Evolutionary conservation across 2,113 vertebrate species (phyloP).

Genomic region (Colius striatus): DNA sequence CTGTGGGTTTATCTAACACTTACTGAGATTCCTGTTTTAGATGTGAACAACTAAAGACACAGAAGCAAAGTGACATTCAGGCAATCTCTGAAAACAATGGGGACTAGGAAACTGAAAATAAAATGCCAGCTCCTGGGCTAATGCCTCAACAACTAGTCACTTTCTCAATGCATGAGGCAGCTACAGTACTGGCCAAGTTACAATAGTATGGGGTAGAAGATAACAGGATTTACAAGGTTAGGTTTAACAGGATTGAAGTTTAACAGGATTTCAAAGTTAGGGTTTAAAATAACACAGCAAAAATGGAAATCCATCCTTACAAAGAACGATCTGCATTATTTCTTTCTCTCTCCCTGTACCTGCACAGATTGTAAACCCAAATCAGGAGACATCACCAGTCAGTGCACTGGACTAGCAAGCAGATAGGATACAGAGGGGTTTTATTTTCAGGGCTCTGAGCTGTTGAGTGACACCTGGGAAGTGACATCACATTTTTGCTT

Average conservation of each 20-base stretch:
- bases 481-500: neutral
- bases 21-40: neutral
- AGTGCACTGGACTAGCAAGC: neutral
- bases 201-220: neutral
- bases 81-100: neutral
- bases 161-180: neutral
- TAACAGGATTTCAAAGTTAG: conserved; percentile 27
- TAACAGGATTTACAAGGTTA: conserved; percentile 28
- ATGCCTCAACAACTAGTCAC: neutral
- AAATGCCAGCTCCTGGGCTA: neutral
- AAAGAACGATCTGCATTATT: neutral
- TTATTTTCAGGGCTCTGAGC: conserved; percentile 22
- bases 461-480: conserved; percentile 17
- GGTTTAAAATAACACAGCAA: conserved; percentile 17
- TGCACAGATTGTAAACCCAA: neutral
- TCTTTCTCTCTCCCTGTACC: neutral
- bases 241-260: conserved; percentile 24
- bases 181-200: neutral
- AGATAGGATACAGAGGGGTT: neutral
- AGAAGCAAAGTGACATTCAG: neutral
- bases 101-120: neutral
- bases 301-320: neutral
- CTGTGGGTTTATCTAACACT: neutral
- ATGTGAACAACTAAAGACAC: neutral
- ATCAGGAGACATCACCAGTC: neutral